A percentile compares a stretch with the other conserved stretches of the same genome.
These are phyloP conservation scores for Chrysolina haemoptera DNA, from an alignment of 2,888 invertebrate species.

Conservation along the genomic window DNA sequence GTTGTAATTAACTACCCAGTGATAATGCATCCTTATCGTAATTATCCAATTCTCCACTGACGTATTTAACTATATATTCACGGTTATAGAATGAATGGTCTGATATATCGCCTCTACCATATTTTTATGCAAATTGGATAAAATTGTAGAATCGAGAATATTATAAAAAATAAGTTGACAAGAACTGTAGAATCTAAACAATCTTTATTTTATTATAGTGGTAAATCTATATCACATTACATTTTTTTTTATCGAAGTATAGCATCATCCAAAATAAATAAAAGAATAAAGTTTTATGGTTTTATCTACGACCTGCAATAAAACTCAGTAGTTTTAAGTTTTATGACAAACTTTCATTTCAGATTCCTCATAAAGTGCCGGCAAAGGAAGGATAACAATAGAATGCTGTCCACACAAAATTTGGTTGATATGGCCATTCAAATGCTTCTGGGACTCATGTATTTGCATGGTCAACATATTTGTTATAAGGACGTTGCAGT, in stretches of 20 bases:
- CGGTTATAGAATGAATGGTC: too few relatives aligned
- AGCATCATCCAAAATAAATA: neutral
- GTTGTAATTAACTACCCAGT: too few relatives aligned
- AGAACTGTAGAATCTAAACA: too few relatives aligned
- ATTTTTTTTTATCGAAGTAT: neutral
- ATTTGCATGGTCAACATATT: slow-evolving; percentile 89
- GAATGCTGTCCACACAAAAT: slow-evolving; percentile 74
- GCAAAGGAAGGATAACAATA: slow-evolving; percentile 65
- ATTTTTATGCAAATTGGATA: too few relatives aligned
- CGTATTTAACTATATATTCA: too few relatives aligned
- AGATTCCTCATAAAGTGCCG: slow-evolving; percentile 69
- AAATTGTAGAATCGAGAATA: too few relatives aligned
- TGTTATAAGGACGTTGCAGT: slow-evolving; percentile 93
- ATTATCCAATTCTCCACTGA: too few relatives aligned
- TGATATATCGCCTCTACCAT: too few relatives aligned
- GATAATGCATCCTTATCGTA: too few relatives aligned
- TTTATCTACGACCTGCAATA: slow-evolving; percentile 17
- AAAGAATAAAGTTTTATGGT: neutral
- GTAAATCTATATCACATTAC: too few relatives aligned
- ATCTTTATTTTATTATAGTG: too few relatives aligned
- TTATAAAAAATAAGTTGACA: too few relatives aligned
- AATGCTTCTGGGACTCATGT: slow-evolving; percentile 87
- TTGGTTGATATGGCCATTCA: slow-evolving; percentile 80
- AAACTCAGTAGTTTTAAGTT: slow-evolving; percentile 28
- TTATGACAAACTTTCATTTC: slow-evolving; percentile 38